Base-by-base conservation (phyloP, 2,797 vertebrate genomes). In the Protosalanx chinensis region DNA sequence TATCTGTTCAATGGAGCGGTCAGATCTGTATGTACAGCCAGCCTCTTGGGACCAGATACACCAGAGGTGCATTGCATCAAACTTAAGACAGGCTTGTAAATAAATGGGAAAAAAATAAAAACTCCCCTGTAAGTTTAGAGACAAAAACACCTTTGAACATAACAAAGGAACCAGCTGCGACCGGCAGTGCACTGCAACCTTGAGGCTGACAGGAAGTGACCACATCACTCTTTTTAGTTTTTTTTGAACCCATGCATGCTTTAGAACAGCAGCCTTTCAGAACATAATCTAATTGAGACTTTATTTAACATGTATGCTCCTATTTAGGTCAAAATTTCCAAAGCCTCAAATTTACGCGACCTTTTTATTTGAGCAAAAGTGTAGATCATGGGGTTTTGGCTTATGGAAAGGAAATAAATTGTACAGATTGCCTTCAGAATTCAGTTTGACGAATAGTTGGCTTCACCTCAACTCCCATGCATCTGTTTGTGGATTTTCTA, bases 371-470 rank as follows among this genome's bases (percentile, higher is more conserved):
- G 65, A 16, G 18, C 5, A 41, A 51, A 33, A 46, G 66, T 29
- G 33, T 30, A 56, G n/a, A 56, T 53, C 51, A 53, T 56, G 29
- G 35, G 58, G 10, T 64, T 68, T 75, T 69, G 76, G 73, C 66
- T 29, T 33, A 29, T 13, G 37, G 56, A 5, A 63, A 13, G 46
- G 72, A 59, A 73, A 76, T 27, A 70, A 74, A 46, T 30, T 12
- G 70, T 68, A 61, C 68, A 72, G 58, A 72, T 77, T 33, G 64
- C 30, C 66, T 66, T 75, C 41, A 60, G 49, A 71, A 58, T 41
- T 49, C 70, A 65, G 37, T 68, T 79, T 70, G 69, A 71, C 57
- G 56, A 75, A 68, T 62, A 35, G 58, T 64, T 67, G 64, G 65
- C 69, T 72, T 72, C 51, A 30, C 35, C 53, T n/a, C 33, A 59